Evolutionary conservation across 2,797 vertebrate species (phyloP).

Genomic region (Microchirus variegatus): DNA sequence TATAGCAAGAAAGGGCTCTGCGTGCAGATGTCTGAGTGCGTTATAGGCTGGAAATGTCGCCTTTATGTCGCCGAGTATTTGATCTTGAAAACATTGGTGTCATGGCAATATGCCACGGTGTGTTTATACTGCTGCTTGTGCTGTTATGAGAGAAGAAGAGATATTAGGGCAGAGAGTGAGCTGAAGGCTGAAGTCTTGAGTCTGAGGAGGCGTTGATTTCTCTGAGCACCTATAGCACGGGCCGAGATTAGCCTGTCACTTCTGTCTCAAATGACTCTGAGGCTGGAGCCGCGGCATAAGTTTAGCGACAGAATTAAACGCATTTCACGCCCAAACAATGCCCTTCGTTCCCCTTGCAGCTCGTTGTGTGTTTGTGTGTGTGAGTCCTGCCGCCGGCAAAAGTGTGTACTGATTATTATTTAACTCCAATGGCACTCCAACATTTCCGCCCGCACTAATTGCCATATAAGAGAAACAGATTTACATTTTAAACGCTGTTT

Average conservation of each 20-base stretch:
- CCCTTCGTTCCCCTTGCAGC: conserved; percentile 60
- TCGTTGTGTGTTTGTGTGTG: conserved; percentile 41
- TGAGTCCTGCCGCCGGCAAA: too few relatives aligned
- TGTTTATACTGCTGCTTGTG: conserved; percentile 64
- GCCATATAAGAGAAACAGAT: background rate
- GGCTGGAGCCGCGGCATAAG: conserved; percentile 57
- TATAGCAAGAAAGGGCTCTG: too few relatives aligned
- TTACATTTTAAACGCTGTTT: conserved; percentile 10
- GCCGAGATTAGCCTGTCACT: conserved; percentile 71
- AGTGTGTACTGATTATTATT: conserved; percentile 35
- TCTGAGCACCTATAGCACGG: conserved; percentile 68
- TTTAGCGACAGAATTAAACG: conserved; percentile 66
- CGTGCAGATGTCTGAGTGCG: conserved; percentile 16
- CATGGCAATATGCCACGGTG: conserved; percentile 60
- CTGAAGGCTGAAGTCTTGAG: conserved; percentile 44
- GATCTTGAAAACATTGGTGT: conserved; percentile 60
- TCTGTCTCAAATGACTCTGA: conserved; percentile 74
- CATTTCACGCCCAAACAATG: conserved; percentile 65
- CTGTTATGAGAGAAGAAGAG: conserved; percentile 55
- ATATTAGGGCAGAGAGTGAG: conserved; percentile 62
- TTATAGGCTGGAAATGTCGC: conserved; percentile 54
- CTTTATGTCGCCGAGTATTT: conserved; percentile 62
- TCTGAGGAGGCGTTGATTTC: conserved; percentile 69
- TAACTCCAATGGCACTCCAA: conserved; percentile 15
- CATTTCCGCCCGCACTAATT: conserved; percentile 2